Base-by-base conservation (phyloP, 2,797 vertebrate species). In the Streptopelia turtur region DNA sequence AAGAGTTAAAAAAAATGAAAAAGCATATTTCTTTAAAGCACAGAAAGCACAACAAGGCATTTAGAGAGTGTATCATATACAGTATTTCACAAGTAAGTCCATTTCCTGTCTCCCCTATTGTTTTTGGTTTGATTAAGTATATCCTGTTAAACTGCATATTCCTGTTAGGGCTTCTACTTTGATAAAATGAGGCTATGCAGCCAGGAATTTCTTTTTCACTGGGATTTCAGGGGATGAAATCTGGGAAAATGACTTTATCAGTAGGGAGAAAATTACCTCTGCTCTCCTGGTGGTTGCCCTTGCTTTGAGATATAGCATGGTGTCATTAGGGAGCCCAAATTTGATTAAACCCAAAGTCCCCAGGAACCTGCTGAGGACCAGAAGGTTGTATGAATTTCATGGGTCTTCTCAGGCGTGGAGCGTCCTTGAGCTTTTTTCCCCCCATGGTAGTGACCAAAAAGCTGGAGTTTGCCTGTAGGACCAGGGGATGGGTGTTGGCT, bases 91-190 rank as follows among this genome's bases (percentile, higher is more conserved):
- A 97, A 98, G 97, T 96, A 97, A 78, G 96, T 97, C 96, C 94
- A 68, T 97, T 98, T 98, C 98, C 98, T 97, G 98, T 97, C 97
- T 98, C 95, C 95, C 59, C 98, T 96, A 98, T 98, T 98, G 98
- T 98, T 98, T 98, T 98, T 94, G 85, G 93, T 97, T 97, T 98
- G 98, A 98, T 98, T 95, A 98, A 98, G 97, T 98, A 57, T 97
- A 98, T 98, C 98, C 98, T 98, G 98, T 98, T 98, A 96, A 98
- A 98, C 96, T 97, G 97, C 97, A 97, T 98, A 98, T 98, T 98
- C 98, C 98, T 98, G 97, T 98, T 97, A 95, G 83, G 96, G 89
- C 92, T 97, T 94, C 87, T 87, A 94, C 94, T 97, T 97, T 90
- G 96, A 97, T 98, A 97, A 97, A 97, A 94, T 39, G 94, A 96